Evolutionary conservation across 2,113 vertebrate species (phyloP).

Genomic region (Albula glossodonta): DNA sequence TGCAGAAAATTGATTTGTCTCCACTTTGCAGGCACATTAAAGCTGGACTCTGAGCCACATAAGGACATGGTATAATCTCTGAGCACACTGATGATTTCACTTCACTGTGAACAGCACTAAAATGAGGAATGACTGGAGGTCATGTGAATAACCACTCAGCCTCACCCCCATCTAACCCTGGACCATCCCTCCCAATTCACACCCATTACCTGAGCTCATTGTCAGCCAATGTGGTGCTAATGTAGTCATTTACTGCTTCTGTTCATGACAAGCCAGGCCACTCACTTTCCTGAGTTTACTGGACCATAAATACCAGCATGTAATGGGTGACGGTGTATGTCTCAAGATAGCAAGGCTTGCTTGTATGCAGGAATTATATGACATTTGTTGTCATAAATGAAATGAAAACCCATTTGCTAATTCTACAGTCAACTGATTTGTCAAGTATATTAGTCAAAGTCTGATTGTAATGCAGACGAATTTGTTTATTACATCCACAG

Average conservation of each 20-base stretch:
- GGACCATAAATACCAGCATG: background rate
- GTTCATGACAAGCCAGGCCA: background rate
- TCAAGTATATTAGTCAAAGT: background rate
- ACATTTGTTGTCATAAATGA: background rate
- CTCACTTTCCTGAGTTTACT: background rate
- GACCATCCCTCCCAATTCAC: conserved; percentile 2
- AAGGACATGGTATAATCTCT: background rate
- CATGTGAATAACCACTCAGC: background rate
- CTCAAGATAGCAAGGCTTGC: no score
- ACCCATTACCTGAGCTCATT: conserved; percentile 14
- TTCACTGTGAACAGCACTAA: background rate
- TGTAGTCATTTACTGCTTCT: conserved; percentile 1
- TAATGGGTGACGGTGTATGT: background rate
- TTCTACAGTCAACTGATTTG: background rate
- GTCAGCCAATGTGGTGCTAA: conserved; percentile 18
- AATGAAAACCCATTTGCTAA: background rate
- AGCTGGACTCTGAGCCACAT: background rate
- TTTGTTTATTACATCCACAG: background rate
- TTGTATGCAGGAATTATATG: no score
- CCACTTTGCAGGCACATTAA: background rate
- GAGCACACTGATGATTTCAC: background rate
- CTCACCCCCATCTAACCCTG: background rate
- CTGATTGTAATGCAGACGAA: background rate
- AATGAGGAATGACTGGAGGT: background rate
- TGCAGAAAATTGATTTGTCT: background rate